A percentile compares a stretch with the other conserved stretches of the same genome.
phyloP scores from a whole-genome alignment of 2,113 vertebrate species.

The Cariama cristata region DNA sequence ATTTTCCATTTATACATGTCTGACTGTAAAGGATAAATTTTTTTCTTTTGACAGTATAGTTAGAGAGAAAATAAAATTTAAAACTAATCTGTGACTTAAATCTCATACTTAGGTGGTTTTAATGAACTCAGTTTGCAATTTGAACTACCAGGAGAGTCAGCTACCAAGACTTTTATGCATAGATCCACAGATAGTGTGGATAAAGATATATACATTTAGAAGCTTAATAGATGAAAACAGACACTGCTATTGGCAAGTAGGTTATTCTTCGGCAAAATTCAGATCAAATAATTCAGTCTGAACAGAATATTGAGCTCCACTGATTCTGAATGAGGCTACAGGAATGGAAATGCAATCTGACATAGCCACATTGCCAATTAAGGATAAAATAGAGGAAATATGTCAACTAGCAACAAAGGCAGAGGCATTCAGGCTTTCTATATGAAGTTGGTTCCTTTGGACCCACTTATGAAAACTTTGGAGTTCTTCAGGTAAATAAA shows the following conservation, averaged over 20 bases:
- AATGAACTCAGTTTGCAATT: background rate
- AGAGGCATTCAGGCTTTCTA: background rate
- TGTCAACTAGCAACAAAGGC: slow-evolving; percentile 41
- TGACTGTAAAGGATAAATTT: background rate
- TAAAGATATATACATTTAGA: background rate
- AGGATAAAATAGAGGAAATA: slow-evolving; percentile 40
- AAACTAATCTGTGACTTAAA: background rate
- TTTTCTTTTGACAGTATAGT: background rate
- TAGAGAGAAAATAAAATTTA: slow-evolving; percentile 21
- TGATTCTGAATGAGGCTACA: slow-evolving; percentile 7
- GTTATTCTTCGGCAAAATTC: slow-evolving; percentile 57
- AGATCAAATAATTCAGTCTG: slow-evolving; percentile 50
- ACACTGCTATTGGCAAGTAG: slow-evolving; percentile 21
- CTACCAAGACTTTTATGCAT: background rate
- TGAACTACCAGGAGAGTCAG: background rate
- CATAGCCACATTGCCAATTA: slow-evolving; percentile 56
- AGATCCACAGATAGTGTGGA: background rate
- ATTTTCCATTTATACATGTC: background rate
- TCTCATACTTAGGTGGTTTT: background rate
- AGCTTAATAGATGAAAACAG: slow-evolving; percentile 10
- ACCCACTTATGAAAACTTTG: slow-evolving; percentile 36
- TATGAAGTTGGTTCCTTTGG: slow-evolving; percentile 49
- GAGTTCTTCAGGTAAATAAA: slow-evolving; percentile 48
- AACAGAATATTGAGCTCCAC: slow-evolving; percentile 24
- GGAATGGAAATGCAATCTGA: slow-evolving; percentile 42